phyloP scores from a whole-genome alignment of 2,888 invertebrate species.

The Ennomos erosarius region DNA sequence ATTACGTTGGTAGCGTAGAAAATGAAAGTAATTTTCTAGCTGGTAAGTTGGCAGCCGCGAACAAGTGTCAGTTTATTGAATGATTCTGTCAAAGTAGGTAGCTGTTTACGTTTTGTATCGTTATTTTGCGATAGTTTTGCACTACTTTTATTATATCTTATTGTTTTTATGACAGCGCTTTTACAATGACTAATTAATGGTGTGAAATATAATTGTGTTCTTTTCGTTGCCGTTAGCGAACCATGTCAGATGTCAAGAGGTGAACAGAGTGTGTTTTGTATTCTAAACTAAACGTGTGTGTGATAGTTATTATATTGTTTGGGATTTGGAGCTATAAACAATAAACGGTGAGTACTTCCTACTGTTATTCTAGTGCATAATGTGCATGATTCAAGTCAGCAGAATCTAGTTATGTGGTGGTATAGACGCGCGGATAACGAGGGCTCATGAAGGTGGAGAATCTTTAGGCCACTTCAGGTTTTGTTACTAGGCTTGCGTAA shows the following conservation, averaged over 20 bases:
- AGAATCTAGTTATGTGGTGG: conserved; percentile 47
- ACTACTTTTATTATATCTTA: conserved; percentile 78
- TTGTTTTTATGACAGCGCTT: conserved; percentile 77
- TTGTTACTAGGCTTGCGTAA: conserved; percentile 60
- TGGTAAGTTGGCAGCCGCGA: conserved; percentile 74
- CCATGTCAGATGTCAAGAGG: conserved; percentile 84
- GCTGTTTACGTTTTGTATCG: conserved; percentile 84
- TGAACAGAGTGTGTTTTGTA: conserved; percentile 80
- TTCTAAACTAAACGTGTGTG: conserved; percentile 73
- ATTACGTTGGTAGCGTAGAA: conserved; percentile 46
- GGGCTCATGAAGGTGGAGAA: conserved; percentile 36
- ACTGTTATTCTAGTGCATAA: conserved; percentile 44
- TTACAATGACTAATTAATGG: conserved; percentile 66
- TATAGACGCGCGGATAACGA: conserved; percentile 33
- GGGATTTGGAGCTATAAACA: conserved; percentile 80
- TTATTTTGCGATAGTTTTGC: conserved; percentile 83
- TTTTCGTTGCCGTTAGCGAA: conserved; percentile 60
- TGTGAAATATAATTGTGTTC: conserved; percentile 70
- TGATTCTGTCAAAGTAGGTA: conserved; percentile 82
- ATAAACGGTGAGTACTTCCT: conserved; percentile 76
- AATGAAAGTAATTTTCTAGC: conserved; percentile 71
- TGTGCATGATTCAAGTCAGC: conserved; percentile 34
- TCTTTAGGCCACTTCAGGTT: conserved; percentile 39
- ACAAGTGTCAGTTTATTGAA: conserved; percentile 75
- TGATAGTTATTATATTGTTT: conserved; percentile 82